These are phyloP conservation scores for Triplophysa rosa DNA, from an alignment of 2,113 vertebrate genomes.

Conservation along the genomic window DNA sequence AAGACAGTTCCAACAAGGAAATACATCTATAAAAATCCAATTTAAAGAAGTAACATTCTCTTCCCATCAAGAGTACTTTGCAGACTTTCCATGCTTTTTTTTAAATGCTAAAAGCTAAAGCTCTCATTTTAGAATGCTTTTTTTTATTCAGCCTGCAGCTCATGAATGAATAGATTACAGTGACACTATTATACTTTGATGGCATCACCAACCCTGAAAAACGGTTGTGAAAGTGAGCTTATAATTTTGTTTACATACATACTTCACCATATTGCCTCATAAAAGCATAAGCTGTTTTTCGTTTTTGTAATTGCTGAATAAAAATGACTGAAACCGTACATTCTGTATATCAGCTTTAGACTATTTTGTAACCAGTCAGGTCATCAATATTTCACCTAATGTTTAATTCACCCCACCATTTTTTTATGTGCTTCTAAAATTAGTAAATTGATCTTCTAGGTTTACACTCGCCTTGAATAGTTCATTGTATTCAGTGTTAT, in stretches of 20 bases:
- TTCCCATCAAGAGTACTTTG: background rate
- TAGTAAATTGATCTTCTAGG: background rate
- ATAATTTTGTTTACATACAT: background rate
- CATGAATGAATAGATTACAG: background rate
- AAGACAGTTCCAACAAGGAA: conserved; percentile 56
- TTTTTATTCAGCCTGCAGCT: background rate
- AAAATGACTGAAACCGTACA: background rate
- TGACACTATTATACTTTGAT: background rate
- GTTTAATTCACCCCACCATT: background rate
- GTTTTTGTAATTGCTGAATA: background rate
- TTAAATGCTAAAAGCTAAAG: background rate
- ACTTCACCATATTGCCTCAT: background rate
- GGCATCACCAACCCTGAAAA: background rate
- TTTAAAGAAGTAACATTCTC: conserved; percentile 6
- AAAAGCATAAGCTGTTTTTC: background rate
- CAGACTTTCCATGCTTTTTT: background rate
- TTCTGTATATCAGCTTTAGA: conserved; percentile 11
- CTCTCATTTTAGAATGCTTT: background rate
- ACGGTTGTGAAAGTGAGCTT: background rate
- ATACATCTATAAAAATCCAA: conserved; percentile 5
- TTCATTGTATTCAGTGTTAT: conserved; percentile 21
- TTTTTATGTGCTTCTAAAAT: background rate
- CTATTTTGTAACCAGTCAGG: background rate
- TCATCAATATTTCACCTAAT: background rate
- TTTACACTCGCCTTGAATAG: background rate